These are phyloP conservation scores for Nettapus auritus DNA, from an alignment of 2,113 vertebrate genomes.

Conservation along the genomic window DNA sequence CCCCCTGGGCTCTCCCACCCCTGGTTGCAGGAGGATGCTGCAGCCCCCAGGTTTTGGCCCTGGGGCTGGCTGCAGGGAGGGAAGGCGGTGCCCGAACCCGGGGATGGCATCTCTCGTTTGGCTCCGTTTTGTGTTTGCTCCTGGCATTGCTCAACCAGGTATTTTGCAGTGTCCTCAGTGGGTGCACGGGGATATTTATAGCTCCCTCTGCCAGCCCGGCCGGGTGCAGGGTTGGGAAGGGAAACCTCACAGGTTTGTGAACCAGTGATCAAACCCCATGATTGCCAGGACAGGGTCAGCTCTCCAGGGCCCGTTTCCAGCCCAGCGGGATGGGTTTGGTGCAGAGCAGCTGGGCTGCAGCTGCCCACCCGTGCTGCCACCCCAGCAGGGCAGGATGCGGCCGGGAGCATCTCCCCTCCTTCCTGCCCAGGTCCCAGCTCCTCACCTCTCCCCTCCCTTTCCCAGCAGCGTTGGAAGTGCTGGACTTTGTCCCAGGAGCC, in stretches of 20 bases:
- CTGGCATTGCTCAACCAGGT: accelerated
- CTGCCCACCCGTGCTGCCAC: neutral
- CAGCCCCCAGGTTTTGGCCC: neutral
- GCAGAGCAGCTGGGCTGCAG: neutral
- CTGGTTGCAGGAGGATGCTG: neutral
- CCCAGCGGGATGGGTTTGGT: accelerated
- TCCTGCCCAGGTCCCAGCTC: neutral
- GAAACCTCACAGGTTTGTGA: neutral
- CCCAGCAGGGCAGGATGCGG: neutral
- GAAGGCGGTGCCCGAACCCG: neutral
- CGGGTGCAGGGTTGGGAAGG: neutral
- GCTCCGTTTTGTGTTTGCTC: accelerated
- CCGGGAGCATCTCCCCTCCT: neutral
- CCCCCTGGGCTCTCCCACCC: neutral
- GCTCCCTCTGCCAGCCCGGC: neutral
- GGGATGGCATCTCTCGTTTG: accelerated
- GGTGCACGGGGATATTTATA: neutral
- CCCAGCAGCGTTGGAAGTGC: neutral
- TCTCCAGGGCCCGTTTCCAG: neutral
- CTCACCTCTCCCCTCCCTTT: neutral
- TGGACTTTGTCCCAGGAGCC: constrained; percentile 37
- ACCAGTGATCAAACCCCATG: neutral
- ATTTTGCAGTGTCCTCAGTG: neutral
- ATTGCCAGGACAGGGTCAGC: neutral
- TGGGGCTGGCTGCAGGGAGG: neutral